Evolutionary conservation across 1,140 invertebrate genomes (phyloP), one percentile per base, ranked within the genome.

Genomic region (Magallana ariakensis): DNA sequence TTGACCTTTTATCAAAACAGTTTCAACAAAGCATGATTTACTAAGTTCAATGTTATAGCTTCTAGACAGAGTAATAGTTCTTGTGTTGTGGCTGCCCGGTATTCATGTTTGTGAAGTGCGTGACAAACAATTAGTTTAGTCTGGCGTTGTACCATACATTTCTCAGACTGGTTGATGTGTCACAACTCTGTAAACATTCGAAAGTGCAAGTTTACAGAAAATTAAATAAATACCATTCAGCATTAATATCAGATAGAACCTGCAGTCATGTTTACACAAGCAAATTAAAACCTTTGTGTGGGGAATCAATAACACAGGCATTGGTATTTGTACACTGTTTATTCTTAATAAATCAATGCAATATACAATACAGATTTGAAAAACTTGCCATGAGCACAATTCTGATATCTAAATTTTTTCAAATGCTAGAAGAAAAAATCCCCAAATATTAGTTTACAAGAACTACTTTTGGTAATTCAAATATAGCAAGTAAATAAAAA

Each of bases 201-300:
- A 26, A 75, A 33, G 66, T 75, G 66, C 66, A 75, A 22, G 13
- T 26, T 26, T 33, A 62, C 58, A 26, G 66, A 22, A 75, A 46
- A 75, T 75, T 75, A 75, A 75, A 75, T 26, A 13, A 75, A 26
- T 26, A 19, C 22, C 66, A 33, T 46, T 13, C 19, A 75, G 13
- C 22, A 75, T 75, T 75, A 75, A 75, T 75, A 75, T 75, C 66
- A 13, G 22, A 22, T n/a, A 75, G 66, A 19, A 75, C 13, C 33
- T 33, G 22, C 33, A 26, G 66, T 13, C 22, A 10, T 75, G 22
- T 75, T 75, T 75, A 75, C 66, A 75, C 19, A 75, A 75, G 66
- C 10, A 75, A 75, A 75, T 75, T 75, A 75, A 75, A 75, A 11
- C 9, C 11, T 26, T 22, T 75, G 66, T 19, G 66, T 75, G 66